Evolutionary conservation across 2,113 vertebrate species (phyloP).

Genomic region (Thunnus thynnus): DNA sequence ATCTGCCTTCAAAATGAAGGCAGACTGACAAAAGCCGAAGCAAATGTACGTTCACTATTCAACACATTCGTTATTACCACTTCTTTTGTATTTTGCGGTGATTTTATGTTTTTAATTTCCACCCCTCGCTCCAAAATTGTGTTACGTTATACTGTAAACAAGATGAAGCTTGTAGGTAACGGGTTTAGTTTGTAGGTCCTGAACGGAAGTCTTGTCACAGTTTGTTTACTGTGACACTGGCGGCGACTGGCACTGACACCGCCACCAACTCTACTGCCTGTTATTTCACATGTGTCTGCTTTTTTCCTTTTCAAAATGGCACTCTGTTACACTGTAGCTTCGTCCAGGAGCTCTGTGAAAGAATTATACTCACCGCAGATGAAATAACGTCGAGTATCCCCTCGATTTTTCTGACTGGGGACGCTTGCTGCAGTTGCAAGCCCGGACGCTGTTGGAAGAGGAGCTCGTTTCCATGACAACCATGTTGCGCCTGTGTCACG

Average conservation of each 20-base stretch:
- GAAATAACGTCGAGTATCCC: neutral
- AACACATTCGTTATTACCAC: neutral
- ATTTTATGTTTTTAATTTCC: neutral
- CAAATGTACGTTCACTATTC: neutral
- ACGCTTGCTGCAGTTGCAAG: neutral
- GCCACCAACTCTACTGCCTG: neutral
- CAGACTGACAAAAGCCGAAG: neutral
- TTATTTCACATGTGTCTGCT: no score
- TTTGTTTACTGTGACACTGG: neutral
- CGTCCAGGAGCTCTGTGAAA: rapidly evolving
- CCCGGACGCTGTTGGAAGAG: conserved; percentile 16
- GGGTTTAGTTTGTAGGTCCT: conserved; percentile 9
- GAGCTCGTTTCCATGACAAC: conserved; percentile 40
- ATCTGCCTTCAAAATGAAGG: conserved; percentile 26
- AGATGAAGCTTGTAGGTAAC: neutral
- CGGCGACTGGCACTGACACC: neutral
- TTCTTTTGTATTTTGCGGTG: neutral
- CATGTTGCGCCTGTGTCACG: neutral
- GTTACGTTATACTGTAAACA: no score
- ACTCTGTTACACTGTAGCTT: rapidly evolving
- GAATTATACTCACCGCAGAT: conserved; percentile 23
- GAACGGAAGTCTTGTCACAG: neutral
- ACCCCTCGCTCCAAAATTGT: neutral
- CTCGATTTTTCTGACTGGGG: rapidly evolving
- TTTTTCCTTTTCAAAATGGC: neutral